These are phyloP conservation scores for Thereuonema tuberculata DNA, from an alignment of 1,140 invertebrate species.

Conservation along the genomic window DNA sequence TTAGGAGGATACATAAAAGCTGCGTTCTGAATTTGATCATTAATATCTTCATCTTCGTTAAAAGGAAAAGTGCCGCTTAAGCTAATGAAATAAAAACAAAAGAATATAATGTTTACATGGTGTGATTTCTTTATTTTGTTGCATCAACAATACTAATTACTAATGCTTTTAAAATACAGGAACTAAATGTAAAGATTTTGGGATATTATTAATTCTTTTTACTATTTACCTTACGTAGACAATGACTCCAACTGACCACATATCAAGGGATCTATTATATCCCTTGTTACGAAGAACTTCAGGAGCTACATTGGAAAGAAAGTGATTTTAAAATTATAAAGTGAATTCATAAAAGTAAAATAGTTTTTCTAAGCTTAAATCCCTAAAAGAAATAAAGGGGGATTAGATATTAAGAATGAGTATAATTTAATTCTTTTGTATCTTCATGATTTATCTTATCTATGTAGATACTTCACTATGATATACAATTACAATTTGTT, in stretches of 20 bases:
- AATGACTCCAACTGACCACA: slow-evolving; percentile 99
- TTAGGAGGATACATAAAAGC: slow-evolving; percentile 98
- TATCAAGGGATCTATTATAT: slow-evolving; percentile 95
- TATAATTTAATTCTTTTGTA: too few relatives aligned
- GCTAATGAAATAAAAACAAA: too few relatives aligned
- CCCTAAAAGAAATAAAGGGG: not conserved
- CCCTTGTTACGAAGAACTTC: slow-evolving; percentile 96
- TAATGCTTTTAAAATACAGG: too few relatives aligned
- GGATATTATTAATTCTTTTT: too few relatives aligned
- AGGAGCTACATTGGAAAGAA: slow-evolving; percentile 53
- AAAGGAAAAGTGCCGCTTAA: slow-evolving; percentile 97
- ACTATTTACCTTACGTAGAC: slow-evolving; percentile 63
- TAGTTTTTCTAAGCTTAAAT: slow-evolving; percentile 2
- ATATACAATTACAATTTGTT: too few relatives aligned
- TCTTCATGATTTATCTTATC: too few relatives aligned
- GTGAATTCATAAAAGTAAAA: slow-evolving; percentile 6
- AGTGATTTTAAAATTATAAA: too few relatives aligned
- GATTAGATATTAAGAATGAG: not conserved
- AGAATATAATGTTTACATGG: too few relatives aligned
- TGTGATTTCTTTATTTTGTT: too few relatives aligned
- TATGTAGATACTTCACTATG: too few relatives aligned
- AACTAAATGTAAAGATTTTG: too few relatives aligned
- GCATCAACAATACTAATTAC: too few relatives aligned
- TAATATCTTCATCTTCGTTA: slow-evolving; percentile 98
- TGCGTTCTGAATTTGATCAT: slow-evolving; percentile 98